A percentile compares a stretch with the other conserved stretches of the same genome.
These are phyloP conservation scores for Megamerina dolium DNA, from an alignment of 2,888 invertebrate genomes.

Conservation along the genomic window DNA sequence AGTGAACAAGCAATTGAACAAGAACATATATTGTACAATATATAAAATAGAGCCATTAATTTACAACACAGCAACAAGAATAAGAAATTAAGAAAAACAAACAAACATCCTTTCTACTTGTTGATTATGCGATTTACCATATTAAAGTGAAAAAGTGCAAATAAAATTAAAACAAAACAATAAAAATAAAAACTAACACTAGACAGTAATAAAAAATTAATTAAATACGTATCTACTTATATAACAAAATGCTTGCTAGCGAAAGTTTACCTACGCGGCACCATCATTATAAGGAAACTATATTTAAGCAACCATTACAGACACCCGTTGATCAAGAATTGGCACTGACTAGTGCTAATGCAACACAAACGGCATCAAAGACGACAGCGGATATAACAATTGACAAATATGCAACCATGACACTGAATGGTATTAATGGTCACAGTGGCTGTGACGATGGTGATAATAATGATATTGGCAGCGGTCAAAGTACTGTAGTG, in stretches of 20 bases:
- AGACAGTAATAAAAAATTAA: not conserved
- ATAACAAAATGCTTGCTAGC: constrained; percentile 44
- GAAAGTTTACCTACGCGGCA: constrained; percentile 34
- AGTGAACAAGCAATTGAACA: constrained; percentile 1
- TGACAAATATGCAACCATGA: too few relatives aligned
- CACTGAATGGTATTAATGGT: not conserved
- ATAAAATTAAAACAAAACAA: constrained; percentile 2
- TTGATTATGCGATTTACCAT: too few relatives aligned
- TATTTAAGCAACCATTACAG: constrained; percentile 34
- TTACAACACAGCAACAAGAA: too few relatives aligned
- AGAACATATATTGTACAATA: too few relatives aligned
- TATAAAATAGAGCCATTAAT: too few relatives aligned
- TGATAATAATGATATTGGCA: not conserved
- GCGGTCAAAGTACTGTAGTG: not conserved
- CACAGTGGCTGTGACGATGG: not conserved
- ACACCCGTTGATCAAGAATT: constrained; percentile 16
- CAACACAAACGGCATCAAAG: constrained; percentile 16
- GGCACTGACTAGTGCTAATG: constrained; percentile 11
- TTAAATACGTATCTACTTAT: constrained; percentile 1
- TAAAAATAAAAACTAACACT: constrained; percentile 3
- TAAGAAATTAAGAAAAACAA: too few relatives aligned
- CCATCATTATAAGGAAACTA: constrained; percentile 37
- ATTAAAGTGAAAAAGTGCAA: constrained; percentile 7
- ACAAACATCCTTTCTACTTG: too few relatives aligned
- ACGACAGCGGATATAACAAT: constrained; percentile 9